Evolutionary conservation across 2,888 invertebrate genomes (phyloP).

Genomic region (Dicycla oo): DNA sequence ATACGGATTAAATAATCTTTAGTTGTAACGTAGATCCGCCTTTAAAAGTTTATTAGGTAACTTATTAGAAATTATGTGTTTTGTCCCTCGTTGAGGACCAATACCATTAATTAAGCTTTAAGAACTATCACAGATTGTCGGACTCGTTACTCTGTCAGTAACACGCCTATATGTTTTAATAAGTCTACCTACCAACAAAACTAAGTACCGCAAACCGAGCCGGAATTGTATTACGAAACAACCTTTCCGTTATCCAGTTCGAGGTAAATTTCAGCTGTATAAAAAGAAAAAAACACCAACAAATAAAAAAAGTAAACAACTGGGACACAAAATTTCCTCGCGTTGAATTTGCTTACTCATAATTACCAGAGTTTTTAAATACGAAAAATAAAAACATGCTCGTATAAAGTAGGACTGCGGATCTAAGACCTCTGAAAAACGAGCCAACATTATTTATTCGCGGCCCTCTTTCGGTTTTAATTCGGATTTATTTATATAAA

Average conservation of each 20-base stretch:
- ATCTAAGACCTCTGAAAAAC: slow-evolving; percentile 88
- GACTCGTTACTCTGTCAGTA: neutral
- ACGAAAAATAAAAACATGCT: slow-evolving; percentile 82
- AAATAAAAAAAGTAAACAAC: slow-evolving; percentile 64
- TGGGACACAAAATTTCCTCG: slow-evolving; percentile 68
- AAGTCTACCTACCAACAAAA: neutral
- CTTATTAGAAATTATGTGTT: neutral
- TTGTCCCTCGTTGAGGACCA: neutral
- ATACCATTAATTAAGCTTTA: no score
- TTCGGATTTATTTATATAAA: slow-evolving; percentile 88
- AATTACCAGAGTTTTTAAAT: slow-evolving; percentile 86
- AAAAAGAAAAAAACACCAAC: slow-evolving; percentile 60
- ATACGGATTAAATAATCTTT: neutral
- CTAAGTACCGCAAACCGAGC: slow-evolving; percentile 6
- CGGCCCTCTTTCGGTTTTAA: slow-evolving; percentile 85
- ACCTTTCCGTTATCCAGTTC: slow-evolving; percentile 10
- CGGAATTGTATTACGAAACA: slow-evolving; percentile 17
- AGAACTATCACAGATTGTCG: neutral
- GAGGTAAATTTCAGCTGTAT: slow-evolving; percentile 38
- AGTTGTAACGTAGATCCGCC: neutral
- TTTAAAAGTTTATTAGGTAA: neutral
- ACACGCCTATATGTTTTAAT: neutral
- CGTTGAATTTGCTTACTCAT: slow-evolving; percentile 81
- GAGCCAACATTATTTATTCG: slow-evolving; percentile 86
- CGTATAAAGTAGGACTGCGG: slow-evolving; percentile 81